Evolutionary conservation across 2,797 vertebrate species (phyloP).

Genomic region (Cheirogaleus major): DNA sequence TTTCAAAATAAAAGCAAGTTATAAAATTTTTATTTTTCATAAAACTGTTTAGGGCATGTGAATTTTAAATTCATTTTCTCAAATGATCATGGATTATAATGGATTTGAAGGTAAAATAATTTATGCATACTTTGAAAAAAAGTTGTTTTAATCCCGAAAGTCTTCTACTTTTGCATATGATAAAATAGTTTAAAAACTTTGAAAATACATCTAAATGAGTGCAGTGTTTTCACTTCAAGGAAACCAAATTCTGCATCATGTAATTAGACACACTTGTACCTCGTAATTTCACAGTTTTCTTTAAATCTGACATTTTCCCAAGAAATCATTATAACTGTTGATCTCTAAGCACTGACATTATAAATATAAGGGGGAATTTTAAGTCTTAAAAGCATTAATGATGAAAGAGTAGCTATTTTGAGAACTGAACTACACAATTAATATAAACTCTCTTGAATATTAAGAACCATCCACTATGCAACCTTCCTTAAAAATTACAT

Average conservation of each 20-base stretch:
- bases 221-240: not conserved
- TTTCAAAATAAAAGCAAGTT: conserved; percentile 31
- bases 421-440: not conserved
- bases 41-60: not conserved
- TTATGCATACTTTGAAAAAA: not conserved
- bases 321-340: conserved; percentile 7
- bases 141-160: not conserved
- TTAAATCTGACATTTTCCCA: conserved; percentile 25
- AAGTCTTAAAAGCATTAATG: not conserved
- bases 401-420: conserved; percentile 45
- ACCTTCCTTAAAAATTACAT: not conserved
- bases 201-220: not conserved
- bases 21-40: conserved; percentile 28
- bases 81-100: conserved; percentile 21
- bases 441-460: not conserved
- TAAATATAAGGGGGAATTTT: not conserved
- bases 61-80: conserved; percentile 40
- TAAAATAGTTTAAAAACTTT: not conserved
- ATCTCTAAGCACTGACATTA: not conserved
- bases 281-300: conserved; percentile 30
- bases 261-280: not conserved
- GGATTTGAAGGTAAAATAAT: not conserved
- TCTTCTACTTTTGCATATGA: conserved; percentile 6
- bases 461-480: not conserved
- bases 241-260: not conserved